Base-by-base conservation (phyloP, 2,888 invertebrate genomes). In the Cerceris rybyensis region DNA sequence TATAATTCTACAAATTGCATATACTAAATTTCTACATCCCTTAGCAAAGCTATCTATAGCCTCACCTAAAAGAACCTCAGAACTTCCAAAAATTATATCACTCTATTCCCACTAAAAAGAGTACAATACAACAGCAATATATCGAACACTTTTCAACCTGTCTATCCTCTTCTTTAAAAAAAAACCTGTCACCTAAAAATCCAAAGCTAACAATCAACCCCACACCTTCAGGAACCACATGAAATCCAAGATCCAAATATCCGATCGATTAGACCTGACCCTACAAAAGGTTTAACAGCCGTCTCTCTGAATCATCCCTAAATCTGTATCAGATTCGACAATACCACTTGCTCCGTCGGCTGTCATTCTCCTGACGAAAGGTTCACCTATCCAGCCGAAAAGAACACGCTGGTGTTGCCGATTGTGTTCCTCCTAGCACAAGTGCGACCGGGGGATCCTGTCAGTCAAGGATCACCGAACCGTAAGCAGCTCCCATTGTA, bases 381-480 rank as follows among this genome's bases (percentile, higher is more conserved):
- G 80, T 76, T 80, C 83, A 80, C 81, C 84, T 82, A 87, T 72
- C 54, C 75, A 76, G 82, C 81, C 72, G 71, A 70, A 78, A 71
- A 59, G 50, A 55, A 49, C 39, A 67, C 55, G 85, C 83, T 81
- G 81, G 84, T 88, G 85, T 83, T 88, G 82, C 80, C 85, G 86
- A 87, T 86, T 81, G 84, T 85, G 76, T 80, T 74, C 80, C 80
- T 70, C 71, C 65, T 67, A 42, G 78, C 70, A 78, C 86, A 83
- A 87, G 84, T 87, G 84, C 81, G 81, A 73, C 75, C 49, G 54
- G 81, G 81, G 80, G 74, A 78, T 83, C 83, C 91, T 91, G 91
- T 91, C 91, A 91, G 88, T 91, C 91, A 88, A 87, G 82, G 89
- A 88, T 87, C 89, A 91, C 87, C 91, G 88, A 88, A 91, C 86